phyloP scores from a whole-genome alignment of 1,140 invertebrate species.

The Drosophila watanabei region DNA sequence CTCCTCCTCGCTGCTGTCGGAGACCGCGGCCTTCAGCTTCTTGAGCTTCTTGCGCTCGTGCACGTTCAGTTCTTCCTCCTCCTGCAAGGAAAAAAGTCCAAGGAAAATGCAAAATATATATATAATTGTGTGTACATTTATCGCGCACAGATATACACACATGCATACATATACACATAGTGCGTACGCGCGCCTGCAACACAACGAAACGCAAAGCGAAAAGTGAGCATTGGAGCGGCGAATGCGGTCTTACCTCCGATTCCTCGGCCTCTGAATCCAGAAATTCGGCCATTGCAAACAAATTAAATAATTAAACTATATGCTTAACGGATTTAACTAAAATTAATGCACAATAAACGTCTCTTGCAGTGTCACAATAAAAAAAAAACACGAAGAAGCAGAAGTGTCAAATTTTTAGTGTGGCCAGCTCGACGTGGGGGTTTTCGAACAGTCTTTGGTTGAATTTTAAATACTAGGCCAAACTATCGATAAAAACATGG shows the following conservation, averaged over 20 bases:
- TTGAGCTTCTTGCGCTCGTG: conserved; percentile 89
- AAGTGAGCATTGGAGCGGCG: neutral
- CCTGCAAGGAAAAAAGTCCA: conserved; percentile 64
- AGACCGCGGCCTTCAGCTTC: conserved; percentile 88
- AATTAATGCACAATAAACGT: conserved; percentile 66
- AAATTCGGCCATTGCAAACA: conserved; percentile 90
- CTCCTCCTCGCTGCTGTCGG: conserved; percentile 88
- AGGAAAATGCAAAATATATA: conserved; percentile 40
- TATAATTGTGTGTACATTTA: conserved; percentile 1
- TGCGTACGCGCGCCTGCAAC: conserved; percentile 43
- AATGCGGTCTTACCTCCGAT: conserved; percentile 87
- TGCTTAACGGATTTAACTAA: conserved; percentile 76
- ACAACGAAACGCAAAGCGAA: conserved; percentile 43
- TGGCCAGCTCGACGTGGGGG: neutral
- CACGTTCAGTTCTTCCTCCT: conserved; percentile 89
- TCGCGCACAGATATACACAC: conserved; percentile 25
- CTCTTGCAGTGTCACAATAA: conserved; percentile 75
- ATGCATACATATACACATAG: conserved; percentile 8
- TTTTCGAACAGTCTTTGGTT: neutral
- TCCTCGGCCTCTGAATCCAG: conserved; percentile 94
- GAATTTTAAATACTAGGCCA: no score
- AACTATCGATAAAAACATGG: no score
- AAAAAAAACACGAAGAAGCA: conserved; percentile 58
- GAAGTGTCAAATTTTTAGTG: conserved; percentile 5
- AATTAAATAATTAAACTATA: conserved; percentile 81